Base-by-base conservation (phyloP, 2,888 invertebrate genomes). In the Auanema freiburgensis region DNA sequence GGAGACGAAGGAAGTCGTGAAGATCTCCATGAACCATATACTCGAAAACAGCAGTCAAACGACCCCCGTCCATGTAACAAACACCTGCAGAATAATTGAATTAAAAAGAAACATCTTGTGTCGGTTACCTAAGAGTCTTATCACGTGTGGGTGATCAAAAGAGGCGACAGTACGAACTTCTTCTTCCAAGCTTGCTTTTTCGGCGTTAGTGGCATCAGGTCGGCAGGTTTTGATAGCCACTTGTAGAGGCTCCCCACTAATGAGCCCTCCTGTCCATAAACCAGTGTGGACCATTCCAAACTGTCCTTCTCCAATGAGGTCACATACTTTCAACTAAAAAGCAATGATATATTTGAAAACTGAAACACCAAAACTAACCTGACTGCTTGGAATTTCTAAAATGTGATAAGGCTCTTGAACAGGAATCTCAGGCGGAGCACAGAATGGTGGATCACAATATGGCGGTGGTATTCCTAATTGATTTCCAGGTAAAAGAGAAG, bases 251-350 rank as follows among this genome's bases (percentile, higher is more conserved):
- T 72, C 74, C 14, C 67, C 66, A 11, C 62, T 64, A n/a, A 68
- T 57, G 1, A 64, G 44, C 33, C 66, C 66, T 12, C 63, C 64
- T 0, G 64, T 61, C 59, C 69, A 74, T 42, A 62, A 43, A 16
- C 69, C 74, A 21, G 62, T 44, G 46, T 71, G 69, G 0, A 74
- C 63, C 12, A 74, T 63, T 85, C 96, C 96, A 85, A 95, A 97
- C 40, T 94, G 93, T 12, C 97, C 95, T 86, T 95, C 94, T 23
- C 95, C 95, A 40, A 96, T 86, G 85, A 94, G 92, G 84, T 93
- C 92, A 53, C 92, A 87, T 83, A 94, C 92, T 49, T 76, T 57
- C n/a, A 84, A 71, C 53, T 69, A 62, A 55, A 55, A 18, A 16
- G 21, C 16, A n/a, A 11, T 14, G 62, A 67, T 23, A 41, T 24